phyloP scores from a whole-genome alignment of 1,140 invertebrate genomes.

The Gryllus bimaculatus region DNA sequence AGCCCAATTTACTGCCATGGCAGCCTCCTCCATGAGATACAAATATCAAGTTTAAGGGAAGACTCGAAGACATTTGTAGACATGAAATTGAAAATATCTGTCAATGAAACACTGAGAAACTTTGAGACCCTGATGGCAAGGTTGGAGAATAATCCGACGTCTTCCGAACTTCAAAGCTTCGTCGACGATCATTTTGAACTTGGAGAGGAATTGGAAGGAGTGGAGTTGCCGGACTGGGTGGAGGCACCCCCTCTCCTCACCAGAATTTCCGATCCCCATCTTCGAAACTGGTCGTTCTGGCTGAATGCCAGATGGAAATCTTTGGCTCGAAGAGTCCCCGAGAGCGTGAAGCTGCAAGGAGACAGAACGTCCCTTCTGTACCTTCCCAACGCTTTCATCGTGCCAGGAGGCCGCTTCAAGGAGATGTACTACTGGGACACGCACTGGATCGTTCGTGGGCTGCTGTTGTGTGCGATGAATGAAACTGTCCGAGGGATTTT shows the following conservation, averaged over 20 bases:
- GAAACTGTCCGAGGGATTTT: constrained; percentile 69
- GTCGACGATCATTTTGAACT: constrained; percentile 53
- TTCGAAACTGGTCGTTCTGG: constrained; percentile 46
- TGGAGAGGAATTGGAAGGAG: constrained; percentile 37
- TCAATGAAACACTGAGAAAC: too few species aligned
- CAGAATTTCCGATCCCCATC: constrained; percentile 50
- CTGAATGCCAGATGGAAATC: constrained; percentile 61
- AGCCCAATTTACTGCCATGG: too few species aligned
- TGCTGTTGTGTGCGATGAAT: constrained; percentile 64
- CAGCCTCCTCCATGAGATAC: too few species aligned
- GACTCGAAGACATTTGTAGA: too few species aligned
- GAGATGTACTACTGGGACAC: constrained; percentile 87
- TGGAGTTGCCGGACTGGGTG: constrained; percentile 55
- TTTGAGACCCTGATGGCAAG: too few species aligned
- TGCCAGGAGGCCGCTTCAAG: constrained; percentile 76
- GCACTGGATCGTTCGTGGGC: constrained; percentile 74
- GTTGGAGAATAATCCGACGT: too few species aligned
- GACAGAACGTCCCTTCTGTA: constrained; percentile 66
- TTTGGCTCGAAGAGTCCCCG: constrained; percentile 55
- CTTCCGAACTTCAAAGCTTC: constrained; percentile 34
- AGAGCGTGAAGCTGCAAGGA: constrained; percentile 48
- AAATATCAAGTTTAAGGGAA: too few species aligned
- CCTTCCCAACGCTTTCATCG: constrained; percentile 69
- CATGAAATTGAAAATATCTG: too few species aligned
- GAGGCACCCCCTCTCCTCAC: constrained; percentile 48